These are phyloP conservation scores for Lepus americanus DNA, from an alignment of 2,113 vertebrate genomes.

Conservation along the genomic window DNA sequence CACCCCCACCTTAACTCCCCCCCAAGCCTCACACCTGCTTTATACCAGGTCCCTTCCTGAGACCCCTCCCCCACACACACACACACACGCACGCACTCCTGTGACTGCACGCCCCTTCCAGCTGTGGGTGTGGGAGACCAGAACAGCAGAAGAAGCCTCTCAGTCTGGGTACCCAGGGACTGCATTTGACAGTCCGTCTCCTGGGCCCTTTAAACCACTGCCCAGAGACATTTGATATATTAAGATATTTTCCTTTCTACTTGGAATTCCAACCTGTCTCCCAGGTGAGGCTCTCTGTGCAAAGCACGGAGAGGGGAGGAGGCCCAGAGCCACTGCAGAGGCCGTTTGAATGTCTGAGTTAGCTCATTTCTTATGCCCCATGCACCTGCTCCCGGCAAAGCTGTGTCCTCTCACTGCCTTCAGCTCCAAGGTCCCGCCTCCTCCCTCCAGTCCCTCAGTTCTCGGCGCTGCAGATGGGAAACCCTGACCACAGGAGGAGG, in stretches of 20 bases:
- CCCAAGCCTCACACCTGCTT: background rate
- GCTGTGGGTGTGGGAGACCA: slow-evolving; percentile 16
- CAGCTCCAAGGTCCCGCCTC: background rate
- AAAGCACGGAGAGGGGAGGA: background rate
- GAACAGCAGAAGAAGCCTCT: background rate
- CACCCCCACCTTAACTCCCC: background rate
- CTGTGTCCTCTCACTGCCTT: background rate
- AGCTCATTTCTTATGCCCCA: accelerated
- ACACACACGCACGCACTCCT: background rate
- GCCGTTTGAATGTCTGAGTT: background rate
- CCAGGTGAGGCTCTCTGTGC: slow-evolving; percentile 71
- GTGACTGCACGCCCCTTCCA: background rate
- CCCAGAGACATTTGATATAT: slow-evolving; percentile 75
- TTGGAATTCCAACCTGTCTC: slow-evolving; percentile 81
- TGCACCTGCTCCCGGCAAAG: background rate
- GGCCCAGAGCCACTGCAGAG: background rate
- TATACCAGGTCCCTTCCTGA: background rate
- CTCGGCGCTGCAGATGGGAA: background rate
- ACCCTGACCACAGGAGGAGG: background rate
- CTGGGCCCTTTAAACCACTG: slow-evolving; percentile 65
- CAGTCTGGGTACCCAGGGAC: slow-evolving; percentile 51
- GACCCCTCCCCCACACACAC: background rate
- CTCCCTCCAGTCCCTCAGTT: background rate
- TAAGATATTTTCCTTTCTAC: slow-evolving; percentile 78
- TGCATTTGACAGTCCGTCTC: slow-evolving; percentile 77